These are phyloP conservation scores for Hippocampus kuda DNA, from an alignment of 2,797 vertebrate genomes.

Conservation along the genomic window DNA sequence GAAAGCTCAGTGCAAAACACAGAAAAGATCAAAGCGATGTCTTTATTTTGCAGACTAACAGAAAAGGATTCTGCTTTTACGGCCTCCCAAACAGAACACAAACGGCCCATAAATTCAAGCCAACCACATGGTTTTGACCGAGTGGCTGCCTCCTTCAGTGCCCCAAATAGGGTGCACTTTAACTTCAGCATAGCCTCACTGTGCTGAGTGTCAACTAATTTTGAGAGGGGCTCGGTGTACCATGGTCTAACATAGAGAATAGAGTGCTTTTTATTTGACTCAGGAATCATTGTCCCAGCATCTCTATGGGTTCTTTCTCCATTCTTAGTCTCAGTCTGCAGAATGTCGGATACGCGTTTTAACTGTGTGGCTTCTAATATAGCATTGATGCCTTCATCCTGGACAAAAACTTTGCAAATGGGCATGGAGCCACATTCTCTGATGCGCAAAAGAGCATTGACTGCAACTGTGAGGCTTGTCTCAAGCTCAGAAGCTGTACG, in stretches of 20 bases:
- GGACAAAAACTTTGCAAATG: conserved; percentile 46
- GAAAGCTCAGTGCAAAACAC: conserved; percentile 57
- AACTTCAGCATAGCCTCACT: conserved; percentile 62
- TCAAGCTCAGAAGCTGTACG: conserved; percentile 37
- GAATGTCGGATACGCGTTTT: conserved; percentile 41
- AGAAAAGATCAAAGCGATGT: conserved; percentile 57
- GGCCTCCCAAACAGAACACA: conserved; percentile 63
- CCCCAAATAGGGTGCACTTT: conserved; percentile 64
- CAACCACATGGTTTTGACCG: conserved; percentile 49
- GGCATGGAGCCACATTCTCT: conserved; percentile 47
- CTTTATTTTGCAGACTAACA: conserved; percentile 54
- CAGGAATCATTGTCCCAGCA: conserved; percentile 1
- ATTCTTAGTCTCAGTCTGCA: conserved; percentile 31
- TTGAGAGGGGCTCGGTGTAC: conserved; percentile 56
- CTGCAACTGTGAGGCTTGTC: conserved; percentile 43
- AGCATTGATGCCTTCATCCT: conserved; percentile 49
- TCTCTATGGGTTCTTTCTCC: conserved; percentile 7
- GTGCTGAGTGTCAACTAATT: conserved; percentile 60
- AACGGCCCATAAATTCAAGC: conserved; percentile 61
- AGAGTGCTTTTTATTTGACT: conserved; percentile 29
- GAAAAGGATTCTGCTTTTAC: conserved; percentile 54
- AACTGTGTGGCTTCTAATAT: conserved; percentile 53
- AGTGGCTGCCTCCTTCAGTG: conserved; percentile 52
- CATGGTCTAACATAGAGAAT: conserved; percentile 64
- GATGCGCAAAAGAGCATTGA: conserved; percentile 58